Conservation (phyloP, 2,797 vertebrate genomes). For the Mastacembelus armatus region DNA sequence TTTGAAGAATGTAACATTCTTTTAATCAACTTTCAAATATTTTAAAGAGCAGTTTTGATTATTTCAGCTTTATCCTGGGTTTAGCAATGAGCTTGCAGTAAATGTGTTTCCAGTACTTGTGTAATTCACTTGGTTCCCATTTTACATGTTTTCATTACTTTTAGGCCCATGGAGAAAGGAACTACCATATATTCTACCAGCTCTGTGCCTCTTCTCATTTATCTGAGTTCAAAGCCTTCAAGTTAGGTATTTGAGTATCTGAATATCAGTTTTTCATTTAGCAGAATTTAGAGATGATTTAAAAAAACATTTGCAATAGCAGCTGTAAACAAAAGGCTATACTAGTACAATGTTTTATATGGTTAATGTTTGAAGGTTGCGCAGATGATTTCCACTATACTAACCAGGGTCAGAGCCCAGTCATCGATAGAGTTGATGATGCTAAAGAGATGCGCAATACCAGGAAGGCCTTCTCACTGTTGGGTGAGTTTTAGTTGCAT, state of each 20-base stretch:
- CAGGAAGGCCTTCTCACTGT: constrained; percentile 89
- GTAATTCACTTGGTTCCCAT: neutral
- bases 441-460: constrained; percentile 90
- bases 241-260: constrained; percentile 85
- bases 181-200: constrained; percentile 99
- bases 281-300: neutral
- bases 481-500: constrained; percentile 83
- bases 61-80: neutral
- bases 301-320: neutral
- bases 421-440: constrained; percentile 92
- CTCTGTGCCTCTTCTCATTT: constrained; percentile 94
- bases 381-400: constrained; percentile 91
- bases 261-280: neutral
- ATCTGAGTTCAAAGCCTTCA: constrained; percentile 92
- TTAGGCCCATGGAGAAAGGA: constrained; percentile 94
- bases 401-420: constrained; percentile 90
- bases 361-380: constrained; percentile 81
- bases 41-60: neutral
- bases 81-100: neutral
- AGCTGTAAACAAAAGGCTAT: neutral
- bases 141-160: constrained; percentile 57
- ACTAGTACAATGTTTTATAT: constrained; percentile 11
- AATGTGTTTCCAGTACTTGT: neutral
- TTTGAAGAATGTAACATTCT: constrained; percentile 32
- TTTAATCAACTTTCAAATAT: neutral